Conservation (phyloP, 2,888 invertebrate genomes). For the Alviniconcha strummeri region DNA sequence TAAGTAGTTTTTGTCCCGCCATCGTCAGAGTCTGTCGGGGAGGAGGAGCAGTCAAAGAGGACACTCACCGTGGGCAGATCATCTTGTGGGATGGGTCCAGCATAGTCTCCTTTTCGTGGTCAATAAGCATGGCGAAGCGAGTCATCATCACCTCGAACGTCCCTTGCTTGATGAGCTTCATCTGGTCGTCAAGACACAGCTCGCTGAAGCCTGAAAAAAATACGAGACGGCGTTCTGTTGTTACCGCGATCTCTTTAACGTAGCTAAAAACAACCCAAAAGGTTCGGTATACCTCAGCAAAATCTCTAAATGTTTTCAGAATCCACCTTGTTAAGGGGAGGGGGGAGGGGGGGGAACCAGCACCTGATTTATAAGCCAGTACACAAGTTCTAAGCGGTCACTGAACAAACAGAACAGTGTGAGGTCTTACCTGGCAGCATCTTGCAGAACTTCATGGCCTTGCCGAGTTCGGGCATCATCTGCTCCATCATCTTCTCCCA, state of each 20-base stretch:
- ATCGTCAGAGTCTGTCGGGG: no score
- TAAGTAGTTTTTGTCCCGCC: no score
- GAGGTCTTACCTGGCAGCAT: slow-evolving; percentile 63
- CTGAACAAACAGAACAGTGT: no score
- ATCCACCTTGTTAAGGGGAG: not conserved
- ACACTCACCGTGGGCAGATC: slow-evolving; percentile 65
- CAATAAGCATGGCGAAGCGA: slow-evolving; percentile 68
- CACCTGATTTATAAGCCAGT: no score
- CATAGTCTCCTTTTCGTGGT: slow-evolving; percentile 63
- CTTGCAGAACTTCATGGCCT: slow-evolving; percentile 71
- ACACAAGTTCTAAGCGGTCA: no score
- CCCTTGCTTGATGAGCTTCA: slow-evolving; percentile 70
- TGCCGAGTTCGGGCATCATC: slow-evolving; percentile 70
- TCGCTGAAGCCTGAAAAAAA: slow-evolving; percentile 66
- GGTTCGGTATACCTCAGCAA: not conserved
- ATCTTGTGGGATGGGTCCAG: slow-evolving; percentile 69
- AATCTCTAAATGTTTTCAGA: not conserved
- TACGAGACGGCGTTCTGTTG: not conserved
- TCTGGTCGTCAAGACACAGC: slow-evolving; percentile 69
- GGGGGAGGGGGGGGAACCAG: no score
- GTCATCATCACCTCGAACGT: slow-evolving; percentile 71
- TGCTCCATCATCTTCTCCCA: slow-evolving; percentile 65
- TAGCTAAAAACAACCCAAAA: no score
- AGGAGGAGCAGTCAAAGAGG: no score
- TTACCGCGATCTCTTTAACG: no score